Evolutionary conservation across 2,888 invertebrate species (phyloP), one percentile per base, ranked within the genome.

Genomic region (Dryadula phaetusa): DNA sequence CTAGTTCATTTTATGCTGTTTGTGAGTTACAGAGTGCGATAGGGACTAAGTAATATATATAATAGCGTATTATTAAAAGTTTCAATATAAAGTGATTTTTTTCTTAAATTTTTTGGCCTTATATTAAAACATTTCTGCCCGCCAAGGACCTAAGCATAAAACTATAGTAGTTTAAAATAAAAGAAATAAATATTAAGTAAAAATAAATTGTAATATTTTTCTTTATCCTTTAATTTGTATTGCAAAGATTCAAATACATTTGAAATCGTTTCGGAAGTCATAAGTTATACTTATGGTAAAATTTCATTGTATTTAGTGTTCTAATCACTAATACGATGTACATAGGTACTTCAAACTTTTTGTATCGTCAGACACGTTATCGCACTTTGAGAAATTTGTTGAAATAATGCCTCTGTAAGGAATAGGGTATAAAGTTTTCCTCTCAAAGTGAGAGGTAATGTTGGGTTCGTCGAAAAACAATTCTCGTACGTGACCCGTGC

Each of bases 401-500:
- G 44, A 65, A 63, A 63, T 70, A 67, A 70, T 67, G 42, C 46
- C 42, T 44, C 56, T 65, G 53, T 61, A 76, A 76, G 46, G 60
- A 54, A 64, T 67, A 70, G 54, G 70, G 54, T 64, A 70, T 56
- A 67, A 70, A 70, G 67, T 70, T 70, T 70, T 64, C 64, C 64
- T 61, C 63, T 53, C 61, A 64, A 47, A 54, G 67, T 67, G 78
- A 75, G 75, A 77, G 82, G 83, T 86, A 85, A 84, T 82, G 80
- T 76, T 74, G 80, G 84, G 83, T 84, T 78, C 77, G 81, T 82
- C 77, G 85, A 82, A 87, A 88, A 89, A 87, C 88, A 88, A 82
- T 85, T 79, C 79, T 77, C 75, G 81, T 83, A 88, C 88, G 88
- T 89, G 88, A 88, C 84, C 85, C 80, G 81, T 79, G 82, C 83